These are phyloP conservation scores for Nesometra sesokonis DNA, from an alignment of 35 echinoderm and acorn worm genomes.

Conservation along the genomic window DNA sequence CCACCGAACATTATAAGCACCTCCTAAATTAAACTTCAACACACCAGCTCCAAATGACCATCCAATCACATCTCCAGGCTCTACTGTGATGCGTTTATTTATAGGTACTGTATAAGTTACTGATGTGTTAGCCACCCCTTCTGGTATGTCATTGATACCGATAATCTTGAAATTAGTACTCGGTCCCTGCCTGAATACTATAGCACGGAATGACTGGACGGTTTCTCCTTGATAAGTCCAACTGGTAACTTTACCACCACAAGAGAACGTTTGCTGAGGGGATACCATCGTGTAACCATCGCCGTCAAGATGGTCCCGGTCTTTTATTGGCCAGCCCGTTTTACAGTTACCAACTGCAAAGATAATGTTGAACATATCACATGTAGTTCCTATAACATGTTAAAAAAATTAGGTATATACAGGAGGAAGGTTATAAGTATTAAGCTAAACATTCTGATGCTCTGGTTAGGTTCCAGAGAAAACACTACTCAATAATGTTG, in stretches of 20 bases:
- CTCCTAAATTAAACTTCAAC: not conserved
- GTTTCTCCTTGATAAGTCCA: not conserved
- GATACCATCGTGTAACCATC: not conserved
- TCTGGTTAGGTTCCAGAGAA: too few relatives aligned
- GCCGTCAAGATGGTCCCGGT: not conserved
- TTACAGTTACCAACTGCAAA: not conserved
- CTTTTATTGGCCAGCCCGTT: not conserved
- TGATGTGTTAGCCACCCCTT: not conserved
- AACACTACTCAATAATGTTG: too few relatives aligned
- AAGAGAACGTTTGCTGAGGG: not conserved
- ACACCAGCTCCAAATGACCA: not conserved
- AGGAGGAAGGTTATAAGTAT: too few relatives aligned
- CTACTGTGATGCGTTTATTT: not conserved
- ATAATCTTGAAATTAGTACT: not conserved
- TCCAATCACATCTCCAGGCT: not conserved
- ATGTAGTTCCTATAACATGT: too few relatives aligned
- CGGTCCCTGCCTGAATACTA: not conserved
- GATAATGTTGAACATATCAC: too few relatives aligned
- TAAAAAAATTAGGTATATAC: too few relatives aligned
- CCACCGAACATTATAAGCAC: not conserved
- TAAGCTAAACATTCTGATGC: too few relatives aligned
- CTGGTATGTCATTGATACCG: constrained; percentile 7
- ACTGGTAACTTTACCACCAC: not conserved
- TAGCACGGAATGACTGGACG: not conserved
- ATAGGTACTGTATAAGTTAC: not conserved